phyloP scores from a whole-genome alignment of 2,113 vertebrate species.

The Heliornis fulica region DNA sequence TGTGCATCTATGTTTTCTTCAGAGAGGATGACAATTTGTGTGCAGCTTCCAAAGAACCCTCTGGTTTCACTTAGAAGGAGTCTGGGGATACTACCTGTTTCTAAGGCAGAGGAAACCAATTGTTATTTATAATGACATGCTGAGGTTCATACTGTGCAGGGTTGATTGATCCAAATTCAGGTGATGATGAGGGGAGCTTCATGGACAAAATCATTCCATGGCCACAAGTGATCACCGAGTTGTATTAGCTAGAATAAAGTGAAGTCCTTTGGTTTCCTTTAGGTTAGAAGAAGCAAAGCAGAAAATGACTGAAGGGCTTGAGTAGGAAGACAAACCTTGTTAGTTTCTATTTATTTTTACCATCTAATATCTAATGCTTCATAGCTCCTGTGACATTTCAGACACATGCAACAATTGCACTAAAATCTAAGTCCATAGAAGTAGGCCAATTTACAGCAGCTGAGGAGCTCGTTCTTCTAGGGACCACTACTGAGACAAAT shows the following conservation, averaged over 20 bases:
- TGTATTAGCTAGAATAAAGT: neutral
- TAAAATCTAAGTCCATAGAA: conserved; percentile 20
- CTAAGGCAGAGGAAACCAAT: neutral
- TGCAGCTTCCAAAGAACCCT: neutral
- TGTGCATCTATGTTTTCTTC: neutral
- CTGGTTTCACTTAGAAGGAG: neutral
- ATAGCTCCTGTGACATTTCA: conserved; percentile 30
- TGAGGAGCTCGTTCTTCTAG: conserved; percentile 30
- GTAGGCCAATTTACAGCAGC: conserved; percentile 19
- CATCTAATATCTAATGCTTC: conserved; percentile 32
- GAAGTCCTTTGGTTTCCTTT: conserved; percentile 5
- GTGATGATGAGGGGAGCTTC: neutral
- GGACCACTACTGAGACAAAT: conserved; percentile 47
- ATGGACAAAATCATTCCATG: neutral
- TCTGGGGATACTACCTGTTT: neutral
- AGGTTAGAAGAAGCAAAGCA: neutral
- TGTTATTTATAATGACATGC: neutral
- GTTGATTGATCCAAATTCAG: conserved; percentile 6
- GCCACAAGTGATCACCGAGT: neutral
- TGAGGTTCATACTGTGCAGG: neutral
- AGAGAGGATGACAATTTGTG: neutral
- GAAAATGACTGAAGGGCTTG: conserved; percentile 1
- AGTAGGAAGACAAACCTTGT: conserved; percentile 6
- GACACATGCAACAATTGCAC: neutral
- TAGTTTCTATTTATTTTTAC: conserved; percentile 50